Evolutionary conservation across 2,113 vertebrate species (phyloP).

Genomic region (Phylloscopus whistleri): DNA sequence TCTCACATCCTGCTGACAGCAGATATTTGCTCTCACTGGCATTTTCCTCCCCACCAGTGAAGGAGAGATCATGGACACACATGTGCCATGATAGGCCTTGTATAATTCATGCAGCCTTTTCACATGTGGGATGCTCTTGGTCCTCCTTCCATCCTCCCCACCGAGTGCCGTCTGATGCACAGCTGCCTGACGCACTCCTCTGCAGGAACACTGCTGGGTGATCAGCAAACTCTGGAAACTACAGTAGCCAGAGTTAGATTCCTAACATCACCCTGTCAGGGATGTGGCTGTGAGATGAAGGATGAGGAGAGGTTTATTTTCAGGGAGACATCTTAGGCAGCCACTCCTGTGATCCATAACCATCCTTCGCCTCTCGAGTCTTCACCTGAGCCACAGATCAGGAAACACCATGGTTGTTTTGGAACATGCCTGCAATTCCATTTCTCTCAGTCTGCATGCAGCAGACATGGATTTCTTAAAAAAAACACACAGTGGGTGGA

Average conservation of each 20-base stretch:
- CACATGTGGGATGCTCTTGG: background rate
- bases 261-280: too few species aligned
- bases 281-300: background rate
- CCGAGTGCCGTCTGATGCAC: fast-evolving
- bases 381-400: background rate
- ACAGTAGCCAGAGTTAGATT: background rate
- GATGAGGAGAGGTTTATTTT: background rate
- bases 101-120: background rate
- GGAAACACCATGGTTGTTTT: background rate
- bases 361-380: background rate
- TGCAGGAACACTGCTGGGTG: background rate
- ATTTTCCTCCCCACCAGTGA: background rate
- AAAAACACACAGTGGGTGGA: background rate
- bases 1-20: background rate
- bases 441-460: background rate
- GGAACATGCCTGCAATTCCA: background rate
- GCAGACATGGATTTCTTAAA: background rate
- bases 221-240: background rate
- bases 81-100: background rate
- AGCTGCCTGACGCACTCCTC: background rate
- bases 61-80: background rate
- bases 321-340: background rate
- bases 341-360: background rate
- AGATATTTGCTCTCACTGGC: background rate
- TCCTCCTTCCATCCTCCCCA: background rate